Percentiles rank a stretch among this genome's conserved stretches.
Evolutionary conservation across 2,113 vertebrate genomes (phyloP).

Genomic region (Dipodomys stephensi): DNA sequence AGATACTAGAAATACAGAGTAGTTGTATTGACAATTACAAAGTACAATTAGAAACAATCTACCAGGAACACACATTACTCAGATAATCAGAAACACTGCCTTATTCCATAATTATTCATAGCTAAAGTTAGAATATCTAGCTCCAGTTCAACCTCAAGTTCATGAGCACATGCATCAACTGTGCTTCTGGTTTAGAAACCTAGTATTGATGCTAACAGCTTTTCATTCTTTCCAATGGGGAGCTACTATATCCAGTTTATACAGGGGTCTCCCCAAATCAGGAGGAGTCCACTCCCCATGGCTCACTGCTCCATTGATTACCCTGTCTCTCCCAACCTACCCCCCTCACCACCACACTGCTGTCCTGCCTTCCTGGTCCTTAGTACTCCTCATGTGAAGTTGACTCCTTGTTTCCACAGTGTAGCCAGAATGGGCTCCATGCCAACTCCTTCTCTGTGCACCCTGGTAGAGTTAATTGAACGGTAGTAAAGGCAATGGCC

Average conservation of each 20-base stretch:
- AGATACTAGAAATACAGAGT: neutral
- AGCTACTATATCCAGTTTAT: neutral
- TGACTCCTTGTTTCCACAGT: neutral
- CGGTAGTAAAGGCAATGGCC: fast-evolving
- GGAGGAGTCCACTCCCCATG: fast-evolving
- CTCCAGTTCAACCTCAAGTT: neutral
- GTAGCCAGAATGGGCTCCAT: neutral
- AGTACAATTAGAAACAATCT: neutral
- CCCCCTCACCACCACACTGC: neutral
- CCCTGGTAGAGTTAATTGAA: neutral
- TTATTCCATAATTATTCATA: neutral
- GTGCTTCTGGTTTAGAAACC: neutral
- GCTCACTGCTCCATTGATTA: neutral
- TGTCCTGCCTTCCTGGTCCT: neutral
- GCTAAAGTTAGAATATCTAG: neutral
- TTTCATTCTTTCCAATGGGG: neutral
- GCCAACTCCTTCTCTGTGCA: neutral
- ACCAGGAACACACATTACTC: fast-evolving
- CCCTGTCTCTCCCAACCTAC: neutral
- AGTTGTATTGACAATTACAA: neutral
- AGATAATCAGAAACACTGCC: neutral
- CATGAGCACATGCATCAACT: neutral
- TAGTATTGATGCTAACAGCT: neutral
- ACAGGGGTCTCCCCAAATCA: too few species aligned
- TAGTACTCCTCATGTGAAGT: neutral